Evolutionary conservation across 2,113 vertebrate species (phyloP), one percentile per base, ranked within the genome.

Genomic region (Nettapus auritus): DNA sequence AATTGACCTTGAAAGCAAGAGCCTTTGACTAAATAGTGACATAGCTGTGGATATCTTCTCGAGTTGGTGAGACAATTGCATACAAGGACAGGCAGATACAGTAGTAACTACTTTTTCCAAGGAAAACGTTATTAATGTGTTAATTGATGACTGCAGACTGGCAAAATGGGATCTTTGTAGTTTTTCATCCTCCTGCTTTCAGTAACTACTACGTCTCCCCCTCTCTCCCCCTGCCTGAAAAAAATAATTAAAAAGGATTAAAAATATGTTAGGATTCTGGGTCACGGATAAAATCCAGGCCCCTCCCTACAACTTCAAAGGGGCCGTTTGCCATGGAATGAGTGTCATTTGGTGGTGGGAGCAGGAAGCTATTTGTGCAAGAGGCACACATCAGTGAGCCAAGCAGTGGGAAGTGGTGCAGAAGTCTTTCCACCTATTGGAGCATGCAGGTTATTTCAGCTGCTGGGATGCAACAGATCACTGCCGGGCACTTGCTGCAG

Each of bases 301-400:
- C 56, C 53, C 52, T 92, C 86, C 88, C 60, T 50, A 20, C 0
- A 2, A 48, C 92, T 95, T 97, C 90, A 93, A 96, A 95, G 90
- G 67, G 21, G 3, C 38, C 69, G 64, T 96, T 83, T 92, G 77
- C 50, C 55, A 70, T 29, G 88, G 92, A 95, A 95, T 86, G 93
- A 84, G 48, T 89, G 81, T 92, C 95, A 94, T 95, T 96, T 92
- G 73, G 73, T 84, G 81, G 77, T 90, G 83, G 77, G 71, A 96
- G 80, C 74, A 95, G 95, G 88, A 96, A 95, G 62, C 38, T 91
- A 56, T 88, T 68, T 86, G 66, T 46, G 48, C 57, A 75, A 88
- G 80, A 75, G 33, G 38, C 64, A 64, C 0, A 33, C 42, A 86
- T 15, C 59, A 79, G 31, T 12, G 38, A 74, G 22, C 23, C 34